Evolutionary conservation across 1,140 invertebrate species (phyloP), one percentile per base, ranked within the genome.

Genomic region (Lepidurus packardi): DNA sequence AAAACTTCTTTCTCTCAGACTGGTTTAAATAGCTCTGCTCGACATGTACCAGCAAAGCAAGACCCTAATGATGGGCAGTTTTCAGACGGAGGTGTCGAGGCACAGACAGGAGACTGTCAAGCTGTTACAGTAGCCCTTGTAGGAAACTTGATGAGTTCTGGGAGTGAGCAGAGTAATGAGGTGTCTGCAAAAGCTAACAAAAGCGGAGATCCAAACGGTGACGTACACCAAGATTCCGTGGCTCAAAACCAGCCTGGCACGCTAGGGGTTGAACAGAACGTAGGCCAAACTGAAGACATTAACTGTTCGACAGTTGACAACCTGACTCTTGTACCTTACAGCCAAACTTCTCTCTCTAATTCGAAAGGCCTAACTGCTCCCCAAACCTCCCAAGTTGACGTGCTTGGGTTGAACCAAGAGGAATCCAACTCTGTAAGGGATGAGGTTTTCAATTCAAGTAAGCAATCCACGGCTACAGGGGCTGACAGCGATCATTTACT

Each of bases 81-180:
- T 13, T 65, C 53, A 16, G 53, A 65, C 53, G 16, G 4, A 13
- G 53, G 21, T n/a, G 53, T 16, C 53, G 53, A 21, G 21, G 53
- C 9, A 65, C 16, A 65, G 21, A 65, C 53, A 65, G 53, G 21
- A 13, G 53, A 65, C 13, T 65, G 53, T 3, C 53, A 65, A 8
- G 9, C 53, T n/a, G 53, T 65, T 7, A n/a, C 53, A 16, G 53
- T 65, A 65, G n/a, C 16, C 13, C 53, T 7, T 11, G 53, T 65
- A 13, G n/a, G 21, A 65, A 7, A 65, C 16, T 65, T 65, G 53
- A 65, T 21, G 53, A 65, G 53, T 21, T 65, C 53, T 13, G 53
- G 53, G 53, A 65, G 16, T 13, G 53, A 65, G 53, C 53, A 65
- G 53, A 65, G n/a, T 65, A 65, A 65, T 16, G 53, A 65, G 53